Percentiles rank a stretch among this genome's conserved stretches.
Evolutionary conservation across 2,888 invertebrate genomes (phyloP).

Genomic region (Eudasyphora cyanicolor): DNA sequence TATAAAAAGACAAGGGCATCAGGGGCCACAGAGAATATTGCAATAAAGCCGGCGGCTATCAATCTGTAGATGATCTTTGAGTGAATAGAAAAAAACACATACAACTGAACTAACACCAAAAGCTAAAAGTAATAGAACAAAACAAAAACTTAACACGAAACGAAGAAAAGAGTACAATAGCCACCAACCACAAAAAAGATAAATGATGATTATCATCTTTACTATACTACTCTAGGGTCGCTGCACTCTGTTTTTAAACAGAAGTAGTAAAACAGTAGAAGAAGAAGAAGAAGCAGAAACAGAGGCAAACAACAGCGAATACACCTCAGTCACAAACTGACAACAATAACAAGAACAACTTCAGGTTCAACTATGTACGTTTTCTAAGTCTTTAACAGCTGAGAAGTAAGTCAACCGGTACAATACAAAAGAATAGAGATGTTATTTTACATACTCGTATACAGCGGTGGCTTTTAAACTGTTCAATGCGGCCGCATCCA

Average conservation of each 20-base stretch:
- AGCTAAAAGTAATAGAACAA: slow-evolving; percentile 18
- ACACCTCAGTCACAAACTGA: slow-evolving; percentile 15
- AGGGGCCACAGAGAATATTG: background rate
- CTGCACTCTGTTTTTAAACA: slow-evolving; percentile 48
- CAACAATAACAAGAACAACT: slow-evolving; percentile 13
- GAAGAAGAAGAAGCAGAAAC: slow-evolving; percentile 3
- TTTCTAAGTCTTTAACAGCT: slow-evolving; percentile 41
- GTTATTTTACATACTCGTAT: slow-evolving; percentile 43
- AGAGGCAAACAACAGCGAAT: background rate
- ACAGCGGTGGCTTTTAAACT: background rate
- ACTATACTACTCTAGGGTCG: slow-evolving; percentile 48
- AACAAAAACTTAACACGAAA: slow-evolving; percentile 1
- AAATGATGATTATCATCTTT: too few species aligned
- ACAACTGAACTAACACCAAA: slow-evolving; percentile 49
- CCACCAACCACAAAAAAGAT: too few species aligned
- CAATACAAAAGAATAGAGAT: slow-evolving; percentile 49
- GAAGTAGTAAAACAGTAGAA: slow-evolving; percentile 10
- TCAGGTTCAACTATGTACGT: too few species aligned
- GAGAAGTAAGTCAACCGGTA: slow-evolving; percentile 65
- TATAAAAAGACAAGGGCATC: background rate
- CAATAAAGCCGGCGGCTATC: slow-evolving; percentile 45
- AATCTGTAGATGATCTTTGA: slow-evolving; percentile 46
- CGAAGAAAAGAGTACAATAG: background rate
- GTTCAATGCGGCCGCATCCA: background rate
- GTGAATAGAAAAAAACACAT: slow-evolving; percentile 30